Percentiles rank a stretch among this genome's conserved stretches.
Conservation (phyloP, 2,113 vertebrate genomes). For the Poecilia latipinna region DNA sequence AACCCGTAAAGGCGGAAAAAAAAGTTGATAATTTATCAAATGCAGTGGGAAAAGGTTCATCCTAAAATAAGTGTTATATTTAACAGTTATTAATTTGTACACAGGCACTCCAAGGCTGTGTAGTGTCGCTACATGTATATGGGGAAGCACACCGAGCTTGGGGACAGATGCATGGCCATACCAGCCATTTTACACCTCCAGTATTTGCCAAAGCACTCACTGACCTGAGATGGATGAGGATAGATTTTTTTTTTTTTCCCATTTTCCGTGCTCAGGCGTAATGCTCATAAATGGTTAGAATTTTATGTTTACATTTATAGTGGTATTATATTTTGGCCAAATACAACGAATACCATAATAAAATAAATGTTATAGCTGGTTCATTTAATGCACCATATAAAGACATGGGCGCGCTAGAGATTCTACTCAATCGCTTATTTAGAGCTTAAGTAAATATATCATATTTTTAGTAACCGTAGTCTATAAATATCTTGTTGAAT, state of each 20-base stretch:
- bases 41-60: background rate
- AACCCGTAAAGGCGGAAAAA: slow-evolving; percentile 2
- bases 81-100: background rate
- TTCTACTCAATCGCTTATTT: background rate
- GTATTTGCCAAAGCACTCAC: slow-evolving; percentile 39
- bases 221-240: slow-evolving; percentile 74
- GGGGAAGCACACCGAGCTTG: slow-evolving; percentile 32
- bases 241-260: slow-evolving; percentile 46
- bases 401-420: too few relatives aligned
- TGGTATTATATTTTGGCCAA: background rate
- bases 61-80: background rate
- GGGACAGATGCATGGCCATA: slow-evolving; percentile 69
- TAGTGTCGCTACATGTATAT: slow-evolving; percentile 36
- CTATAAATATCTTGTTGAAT: background rate
- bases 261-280: slow-evolving; percentile 4
- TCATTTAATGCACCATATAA: background rate
- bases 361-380: background rate
- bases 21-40: background rate
- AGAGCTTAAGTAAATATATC: background rate
- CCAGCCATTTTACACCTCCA: slow-evolving; percentile 80
- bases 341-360: background rate
- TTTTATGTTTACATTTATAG: slow-evolving; percentile 1
- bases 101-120: background rate
- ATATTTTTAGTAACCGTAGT: background rate
- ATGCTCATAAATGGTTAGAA: background rate